Evolutionary conservation across 1,140 invertebrate species (phyloP).

Genomic region (Drosophila ananassae): DNA sequence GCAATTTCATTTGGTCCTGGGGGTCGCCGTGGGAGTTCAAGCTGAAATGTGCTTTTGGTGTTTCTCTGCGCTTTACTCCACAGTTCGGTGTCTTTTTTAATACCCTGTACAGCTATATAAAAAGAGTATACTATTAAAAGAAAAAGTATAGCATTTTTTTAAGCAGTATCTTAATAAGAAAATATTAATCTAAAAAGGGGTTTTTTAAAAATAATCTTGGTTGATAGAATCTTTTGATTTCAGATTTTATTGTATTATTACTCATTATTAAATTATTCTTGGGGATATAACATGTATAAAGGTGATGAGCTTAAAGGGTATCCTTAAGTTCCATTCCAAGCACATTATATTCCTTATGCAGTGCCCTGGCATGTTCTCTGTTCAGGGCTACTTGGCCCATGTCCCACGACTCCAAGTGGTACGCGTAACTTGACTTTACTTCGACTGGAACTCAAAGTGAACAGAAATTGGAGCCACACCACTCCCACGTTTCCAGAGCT

Average conservation of each 20-base stretch:
- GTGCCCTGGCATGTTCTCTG: constrained; percentile 17
- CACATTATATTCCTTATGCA: not conserved
- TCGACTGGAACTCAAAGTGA: constrained; percentile 46
- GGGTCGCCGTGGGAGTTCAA: constrained; percentile 73
- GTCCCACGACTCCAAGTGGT: constrained; percentile 47
- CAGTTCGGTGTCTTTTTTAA: constrained; percentile 10
- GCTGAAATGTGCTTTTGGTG: constrained; percentile 80
- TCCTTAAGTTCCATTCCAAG: not conserved
- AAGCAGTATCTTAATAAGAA: too few relatives aligned
- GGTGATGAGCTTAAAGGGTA: not conserved
- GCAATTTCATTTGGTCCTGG: constrained; percentile 70
- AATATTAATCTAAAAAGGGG: too few relatives aligned
- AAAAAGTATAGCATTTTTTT: not conserved
- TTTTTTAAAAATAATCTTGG: too few relatives aligned
- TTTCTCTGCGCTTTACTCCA: constrained; percentile 43
- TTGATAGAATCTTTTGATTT: too few relatives aligned
- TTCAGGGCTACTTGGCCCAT: constrained; percentile 46
- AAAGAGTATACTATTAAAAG: not conserved
- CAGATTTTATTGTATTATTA: too few relatives aligned
- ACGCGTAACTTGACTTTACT: constrained; percentile 72
- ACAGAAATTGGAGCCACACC: constrained; percentile 37
- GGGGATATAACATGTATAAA: not conserved
- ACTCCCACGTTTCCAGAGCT: constrained; percentile 9
- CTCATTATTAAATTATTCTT: too few relatives aligned
- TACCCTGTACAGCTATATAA: not conserved